Evolutionary conservation across 2,797 vertebrate genomes (phyloP).

Genomic region (Silurus lanzhouensis): DNA sequence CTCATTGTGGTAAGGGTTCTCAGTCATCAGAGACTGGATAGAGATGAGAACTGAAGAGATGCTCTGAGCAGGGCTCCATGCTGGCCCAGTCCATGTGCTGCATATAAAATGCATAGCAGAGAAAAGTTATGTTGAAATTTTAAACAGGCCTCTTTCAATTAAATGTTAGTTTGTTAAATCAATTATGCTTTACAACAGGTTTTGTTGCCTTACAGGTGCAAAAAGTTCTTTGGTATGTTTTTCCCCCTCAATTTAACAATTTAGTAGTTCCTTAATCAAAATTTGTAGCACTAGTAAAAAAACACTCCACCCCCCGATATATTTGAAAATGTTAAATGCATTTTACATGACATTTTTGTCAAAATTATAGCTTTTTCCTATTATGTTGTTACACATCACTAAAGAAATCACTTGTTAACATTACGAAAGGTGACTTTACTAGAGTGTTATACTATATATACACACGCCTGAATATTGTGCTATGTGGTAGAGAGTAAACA

Average conservation of each 20-base stretch:
- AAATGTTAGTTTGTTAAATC: background rate
- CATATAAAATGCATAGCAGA: slow-evolving; percentile 31
- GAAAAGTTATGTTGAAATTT: background rate
- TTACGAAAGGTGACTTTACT: background rate
- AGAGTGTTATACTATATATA: background rate
- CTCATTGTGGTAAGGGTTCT: slow-evolving; percentile 98
- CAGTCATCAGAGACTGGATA: slow-evolving; percentile 98
- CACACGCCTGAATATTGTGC: background rate
- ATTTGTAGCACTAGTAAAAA: background rate
- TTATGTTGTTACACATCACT: background rate
- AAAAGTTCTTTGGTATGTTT: background rate
- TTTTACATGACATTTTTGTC: background rate
- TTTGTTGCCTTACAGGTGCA: background rate
- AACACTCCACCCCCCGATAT: background rate
- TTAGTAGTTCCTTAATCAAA: background rate
- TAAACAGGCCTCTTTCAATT: background rate
- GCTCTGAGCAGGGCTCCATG: slow-evolving; percentile 98
- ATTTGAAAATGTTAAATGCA: background rate
- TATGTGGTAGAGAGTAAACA: background rate
- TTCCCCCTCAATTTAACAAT: background rate
- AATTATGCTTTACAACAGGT: too few species aligned
- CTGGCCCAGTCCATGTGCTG: slow-evolving; percentile 97
- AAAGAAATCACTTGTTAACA: background rate
- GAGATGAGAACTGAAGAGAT: slow-evolving; percentile 98
- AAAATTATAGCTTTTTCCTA: background rate